A percentile compares a stretch with the other conserved stretches of the same genome.
These are phyloP conservation scores for Oreortyx pictus DNA, from an alignment of 2,797 vertebrate species.

Conservation along the genomic window DNA sequence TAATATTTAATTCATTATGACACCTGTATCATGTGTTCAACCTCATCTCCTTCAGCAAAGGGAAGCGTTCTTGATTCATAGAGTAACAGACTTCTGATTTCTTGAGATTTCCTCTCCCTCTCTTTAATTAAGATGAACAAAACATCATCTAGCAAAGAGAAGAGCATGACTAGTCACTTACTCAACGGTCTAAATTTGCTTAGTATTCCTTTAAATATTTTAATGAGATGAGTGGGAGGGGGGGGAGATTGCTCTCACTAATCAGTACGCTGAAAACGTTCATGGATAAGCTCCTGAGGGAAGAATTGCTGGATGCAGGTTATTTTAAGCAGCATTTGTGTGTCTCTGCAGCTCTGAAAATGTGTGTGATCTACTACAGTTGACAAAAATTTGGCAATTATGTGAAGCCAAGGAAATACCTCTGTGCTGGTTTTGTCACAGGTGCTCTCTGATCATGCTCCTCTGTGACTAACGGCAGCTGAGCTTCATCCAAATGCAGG, in stretches of 20 bases:
- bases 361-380: background rate
- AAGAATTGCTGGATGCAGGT: background rate
- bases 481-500: background rate
- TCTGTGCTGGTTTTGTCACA: slow-evolving; percentile 11
- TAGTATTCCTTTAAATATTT: slow-evolving; percentile 60
- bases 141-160: background rate
- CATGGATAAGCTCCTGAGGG: slow-evolving; percentile 35
- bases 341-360: slow-evolving; percentile 41
- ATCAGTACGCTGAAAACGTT: slow-evolving; percentile 10
- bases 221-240: background rate
- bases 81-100: background rate
- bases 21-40: background rate
- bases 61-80: background rate
- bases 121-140: background rate
- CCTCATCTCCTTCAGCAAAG: background rate
- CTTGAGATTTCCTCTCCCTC: background rate
- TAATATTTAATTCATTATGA: background rate
- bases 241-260: slow-evolving; percentile 49
- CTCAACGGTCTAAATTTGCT: background rate
- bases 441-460: background rate
- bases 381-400: slow-evolving; percentile 58
- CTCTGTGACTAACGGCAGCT: background rate
- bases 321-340: slow-evolving; percentile 42
- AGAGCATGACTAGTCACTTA: background rate
- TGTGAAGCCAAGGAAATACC: slow-evolving; percentile 3